Evolutionary conservation across 2,888 invertebrate species (phyloP).

Genomic region (Drosophila infuscata): DNA sequence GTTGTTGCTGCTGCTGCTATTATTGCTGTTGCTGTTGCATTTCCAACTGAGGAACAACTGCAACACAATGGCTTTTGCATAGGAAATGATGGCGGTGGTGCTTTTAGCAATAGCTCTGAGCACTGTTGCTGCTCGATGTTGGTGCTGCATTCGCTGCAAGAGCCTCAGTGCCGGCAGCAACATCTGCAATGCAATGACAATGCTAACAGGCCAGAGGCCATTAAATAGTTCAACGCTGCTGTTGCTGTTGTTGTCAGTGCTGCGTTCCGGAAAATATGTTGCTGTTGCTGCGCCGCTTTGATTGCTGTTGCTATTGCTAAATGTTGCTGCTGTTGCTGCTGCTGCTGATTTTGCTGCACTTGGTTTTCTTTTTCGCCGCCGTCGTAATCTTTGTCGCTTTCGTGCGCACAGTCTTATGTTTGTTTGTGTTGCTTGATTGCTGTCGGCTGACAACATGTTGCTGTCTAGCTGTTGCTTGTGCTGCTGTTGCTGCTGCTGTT

Average conservation of each 20-base stretch:
- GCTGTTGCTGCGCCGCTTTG: conserved; percentile 22
- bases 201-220: conserved; percentile 46
- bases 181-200: conserved; percentile 56
- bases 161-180: conserved; percentile 45
- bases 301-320: conserved; percentile 61
- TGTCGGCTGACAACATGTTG: conserved; percentile 64
- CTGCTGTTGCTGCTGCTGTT: conserved; percentile 47
- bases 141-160: conserved; percentile 32
- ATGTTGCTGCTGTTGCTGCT: conserved; percentile 47
- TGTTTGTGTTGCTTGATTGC: conserved; percentile 68
- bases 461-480: conserved; percentile 57
- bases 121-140: conserved; percentile 40
- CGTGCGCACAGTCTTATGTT: conserved; percentile 83
- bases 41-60: conserved; percentile 31
- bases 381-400: conserved; percentile 81
- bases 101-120: conserved; percentile 48
- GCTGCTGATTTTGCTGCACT: conserved; percentile 48
- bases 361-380: conserved; percentile 82
- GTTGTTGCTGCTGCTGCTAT: conserved; percentile 35
- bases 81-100: conserved; percentile 60
- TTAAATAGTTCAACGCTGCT: conserved; percentile 41
- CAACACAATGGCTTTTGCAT: conserved; percentile 50
- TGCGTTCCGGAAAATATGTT: conserved; percentile 46
- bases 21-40: conserved; percentile 33
- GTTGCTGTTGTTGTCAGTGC: conserved; percentile 41